Conservation (phyloP, 2,888 invertebrate genomes). For the Temnothorax ravouxi region DNA sequence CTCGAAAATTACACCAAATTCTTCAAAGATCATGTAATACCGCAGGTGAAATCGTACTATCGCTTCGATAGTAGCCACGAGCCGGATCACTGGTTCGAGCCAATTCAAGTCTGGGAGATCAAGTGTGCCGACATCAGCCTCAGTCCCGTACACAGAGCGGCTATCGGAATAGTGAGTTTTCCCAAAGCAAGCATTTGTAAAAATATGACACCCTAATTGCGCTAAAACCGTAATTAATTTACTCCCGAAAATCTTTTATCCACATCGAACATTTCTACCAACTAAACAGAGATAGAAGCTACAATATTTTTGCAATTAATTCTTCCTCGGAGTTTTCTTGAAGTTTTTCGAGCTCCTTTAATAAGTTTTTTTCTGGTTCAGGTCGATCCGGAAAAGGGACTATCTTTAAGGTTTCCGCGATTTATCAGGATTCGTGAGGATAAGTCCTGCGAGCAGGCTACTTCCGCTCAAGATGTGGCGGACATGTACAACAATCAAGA, state of each 20-base stretch:
- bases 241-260: neutral
- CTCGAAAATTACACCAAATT: slow-evolving; percentile 92
- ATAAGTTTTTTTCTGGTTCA: slow-evolving; percentile 78
- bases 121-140: slow-evolving; percentile 94
- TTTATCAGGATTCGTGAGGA: slow-evolving; percentile 96
- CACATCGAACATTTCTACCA: neutral
- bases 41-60: slow-evolving; percentile 93
- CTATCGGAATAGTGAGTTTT: slow-evolving; percentile 91
- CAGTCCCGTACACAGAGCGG: slow-evolving; percentile 97
- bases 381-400: slow-evolving; percentile 96
- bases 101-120: slow-evolving; percentile 97
- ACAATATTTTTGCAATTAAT: neutral
- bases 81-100: slow-evolving; percentile 96
- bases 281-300: neutral
- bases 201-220: neutral
- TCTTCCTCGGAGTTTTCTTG: neutral
- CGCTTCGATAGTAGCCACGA: slow-evolving; percentile 91
- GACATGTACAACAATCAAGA: slow-evolving; percentile 97
- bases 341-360: neutral
- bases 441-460: slow-evolving; percentile 97
- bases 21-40: slow-evolving; percentile 92
- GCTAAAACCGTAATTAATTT: slow-evolving; percentile 11
- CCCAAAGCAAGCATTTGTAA: neutral
- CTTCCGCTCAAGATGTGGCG: slow-evolving; percentile 95
- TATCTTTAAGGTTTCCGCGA: slow-evolving; percentile 97